Evolutionary conservation across 30 jellyfish, hydroid and myxozoan genomes (phyloP), one percentile per base, ranked within the genome.

Genomic region (Cassiopea xamachana): DNA sequence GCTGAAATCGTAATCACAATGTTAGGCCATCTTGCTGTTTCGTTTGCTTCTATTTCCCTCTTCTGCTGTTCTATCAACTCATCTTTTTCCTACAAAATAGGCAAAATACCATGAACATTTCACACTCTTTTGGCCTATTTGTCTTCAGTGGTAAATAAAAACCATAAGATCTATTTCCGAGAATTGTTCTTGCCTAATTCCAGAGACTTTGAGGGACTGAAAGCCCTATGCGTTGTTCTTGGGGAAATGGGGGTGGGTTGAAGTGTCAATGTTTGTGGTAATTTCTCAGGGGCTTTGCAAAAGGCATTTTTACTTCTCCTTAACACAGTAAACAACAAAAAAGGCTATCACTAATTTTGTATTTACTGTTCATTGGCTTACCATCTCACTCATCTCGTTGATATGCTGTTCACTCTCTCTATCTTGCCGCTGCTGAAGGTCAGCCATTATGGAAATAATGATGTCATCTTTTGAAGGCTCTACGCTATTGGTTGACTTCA

Each of bases 371-470:
- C 64, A 55, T 6, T 5, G 81, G 48, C 93, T 60, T 77, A 94
- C 98, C 98, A 84, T 85, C 14, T 62, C 88, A 45, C 7, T 19
- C 48, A 86, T 80, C 18, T 69, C 19, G 48, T 91, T 60, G 73
- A 90, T 46, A 2, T 79, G 71, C 17, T 13, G 49, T 17, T 87
- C 94, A 55, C 95, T 90, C 83, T 94, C 98, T 44, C 60, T 79
- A 77, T 94, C 98, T 46, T 94, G 98, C 45, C 61, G 74, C 70
- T 86, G 93, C 59, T 94, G 98, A 46, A 94, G 64, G 67, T 94
- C 98, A 2, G 98, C 98, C 79, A 94, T 73, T 79, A 94, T 73
- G 68, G 98, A 83, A 43, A 94, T 91, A 45, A 91, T 58, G 76
- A 91, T 82, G 61, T 91, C 94, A 83, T 94, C 94, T 27, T 60